phyloP scores from a whole-genome alignment of 2,113 vertebrate genomes.

The Gila orcuttii region DNA sequence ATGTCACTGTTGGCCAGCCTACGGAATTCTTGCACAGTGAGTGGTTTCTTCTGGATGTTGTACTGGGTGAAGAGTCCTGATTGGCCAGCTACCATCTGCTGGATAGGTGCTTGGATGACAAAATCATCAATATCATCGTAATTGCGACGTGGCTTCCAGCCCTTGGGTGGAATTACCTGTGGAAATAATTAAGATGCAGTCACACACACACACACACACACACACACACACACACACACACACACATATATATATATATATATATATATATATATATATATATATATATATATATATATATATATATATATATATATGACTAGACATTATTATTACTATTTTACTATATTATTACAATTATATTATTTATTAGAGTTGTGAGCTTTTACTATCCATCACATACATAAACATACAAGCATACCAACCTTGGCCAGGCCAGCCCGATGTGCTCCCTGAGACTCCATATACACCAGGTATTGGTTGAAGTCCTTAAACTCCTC shows the following conservation, averaged over 20 bases:
- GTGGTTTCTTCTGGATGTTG: conserved; percentile 97
- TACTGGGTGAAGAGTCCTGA: conserved; percentile 98
- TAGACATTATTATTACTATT: neutral
- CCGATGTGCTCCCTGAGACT: conserved; percentile 93
- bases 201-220: too few relatives aligned
- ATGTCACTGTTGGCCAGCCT: conserved; percentile 94
- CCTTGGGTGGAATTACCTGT: conserved; percentile 93
- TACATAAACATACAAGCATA: neutral
- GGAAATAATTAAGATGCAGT: neutral
- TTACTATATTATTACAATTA: neutral
- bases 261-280: too few relatives aligned
- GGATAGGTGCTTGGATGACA: conserved; percentile 93
- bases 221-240: too few relatives aligned
- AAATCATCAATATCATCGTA: conserved; percentile 96
- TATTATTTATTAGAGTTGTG: neutral
- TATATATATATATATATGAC: too few relatives aligned
- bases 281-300: too few relatives aligned
- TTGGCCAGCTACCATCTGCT: conserved; percentile 96
- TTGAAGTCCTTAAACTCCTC: conserved; percentile 94
- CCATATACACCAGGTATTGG: conserved; percentile 91
- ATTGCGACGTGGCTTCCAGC: conserved; percentile 90
- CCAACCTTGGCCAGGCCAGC: conserved; percentile 93
- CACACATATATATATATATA: too few relatives aligned
- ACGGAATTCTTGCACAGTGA: conserved; percentile 93
- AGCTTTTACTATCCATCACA: neutral